Base-by-base conservation (phyloP, 2,797 vertebrate species). In the Sebastolobus altivelis region DNA sequence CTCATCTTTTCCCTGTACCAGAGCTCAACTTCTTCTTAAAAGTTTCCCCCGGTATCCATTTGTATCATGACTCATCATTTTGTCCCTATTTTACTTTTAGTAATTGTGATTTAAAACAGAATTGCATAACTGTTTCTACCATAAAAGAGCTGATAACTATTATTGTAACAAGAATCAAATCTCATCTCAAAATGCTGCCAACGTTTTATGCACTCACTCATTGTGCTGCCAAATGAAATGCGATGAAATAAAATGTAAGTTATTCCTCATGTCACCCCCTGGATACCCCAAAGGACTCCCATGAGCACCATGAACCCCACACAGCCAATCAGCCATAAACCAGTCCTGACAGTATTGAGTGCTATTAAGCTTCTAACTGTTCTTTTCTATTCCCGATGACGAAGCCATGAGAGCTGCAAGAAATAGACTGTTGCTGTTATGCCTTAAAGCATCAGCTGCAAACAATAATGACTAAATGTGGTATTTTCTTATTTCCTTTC, bases 261-360 rank as follows among this genome's bases (percentile, higher is more conserved):
- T 68, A 43, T 65, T 77, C 8, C 46, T 75, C 58, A 56, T 72
- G 9, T 74, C 31, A 40, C 6, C 12, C 56, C 27, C 27, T 27
- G 4, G 55, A 79, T 38, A 66, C 14, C 5, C 12, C 13, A 66
- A 25, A 85, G 13, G 49, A 80, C 38, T 83, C 80, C 59, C 63
- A 40, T 22, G 43, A 76, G 40, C 5, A 38, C 55, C 16, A 61
- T 52, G n/a, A 83, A 72, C 54, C n/a, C 49, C 40, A 66, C 40
- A 66, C 72, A 78, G 12, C 22, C 43, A 75, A 22, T 33, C 55
- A 76, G 14, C 55, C 10, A 52, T 46, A 31, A 81, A 43, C 27
- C 16, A 25, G 33, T 25, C 29, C 14, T 18, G 70, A 49, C 52
- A 79, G 58, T 46, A 52, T 35, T 54, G 29, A 75, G 60, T 25